These are phyloP conservation scores for Hybos culiciformis DNA, from an alignment of 2,888 invertebrate species.

Conservation along the genomic window DNA sequence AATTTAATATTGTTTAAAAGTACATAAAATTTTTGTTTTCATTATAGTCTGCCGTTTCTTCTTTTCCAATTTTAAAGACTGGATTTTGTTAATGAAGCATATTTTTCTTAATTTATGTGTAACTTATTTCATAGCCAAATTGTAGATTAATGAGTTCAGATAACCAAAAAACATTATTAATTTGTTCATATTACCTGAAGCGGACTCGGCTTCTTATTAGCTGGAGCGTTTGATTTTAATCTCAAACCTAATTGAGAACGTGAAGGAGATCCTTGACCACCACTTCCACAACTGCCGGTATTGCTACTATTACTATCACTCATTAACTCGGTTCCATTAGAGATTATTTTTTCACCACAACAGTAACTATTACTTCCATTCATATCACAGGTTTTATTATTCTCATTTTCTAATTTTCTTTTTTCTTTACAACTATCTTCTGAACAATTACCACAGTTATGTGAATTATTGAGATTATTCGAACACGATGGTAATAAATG, in stretches of 20 bases:
- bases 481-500: constrained; percentile 12
- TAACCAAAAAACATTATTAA: constrained; percentile 1
- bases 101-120: too few species aligned
- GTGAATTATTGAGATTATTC: constrained; percentile 7
- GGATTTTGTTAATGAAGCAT: too few species aligned
- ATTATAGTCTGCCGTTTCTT: too few species aligned
- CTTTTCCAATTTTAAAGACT: too few species aligned
- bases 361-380: constrained; percentile 14
- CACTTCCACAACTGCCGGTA: constrained; percentile 18
- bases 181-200: constrained; percentile 14
- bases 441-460: background rate
- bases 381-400: constrained; percentile 20
- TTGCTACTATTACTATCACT: too few species aligned
- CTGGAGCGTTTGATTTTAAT: constrained; percentile 45
- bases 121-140: too few species aligned
- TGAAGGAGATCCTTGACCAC: constrained; percentile 58
- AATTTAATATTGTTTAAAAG: too few species aligned
- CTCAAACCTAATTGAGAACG: constrained; percentile 57
- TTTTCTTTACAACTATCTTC: constrained; percentile 6
- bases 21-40: too few species aligned
- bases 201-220: constrained; percentile 14
- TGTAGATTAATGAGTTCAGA: too few species aligned
- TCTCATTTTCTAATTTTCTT: constrained; percentile 16
- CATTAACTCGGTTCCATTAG: constrained; percentile 16
- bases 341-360: constrained; percentile 7